phyloP scores from a whole-genome alignment of 2,888 invertebrate species.

The Dryadula phaetusa region DNA sequence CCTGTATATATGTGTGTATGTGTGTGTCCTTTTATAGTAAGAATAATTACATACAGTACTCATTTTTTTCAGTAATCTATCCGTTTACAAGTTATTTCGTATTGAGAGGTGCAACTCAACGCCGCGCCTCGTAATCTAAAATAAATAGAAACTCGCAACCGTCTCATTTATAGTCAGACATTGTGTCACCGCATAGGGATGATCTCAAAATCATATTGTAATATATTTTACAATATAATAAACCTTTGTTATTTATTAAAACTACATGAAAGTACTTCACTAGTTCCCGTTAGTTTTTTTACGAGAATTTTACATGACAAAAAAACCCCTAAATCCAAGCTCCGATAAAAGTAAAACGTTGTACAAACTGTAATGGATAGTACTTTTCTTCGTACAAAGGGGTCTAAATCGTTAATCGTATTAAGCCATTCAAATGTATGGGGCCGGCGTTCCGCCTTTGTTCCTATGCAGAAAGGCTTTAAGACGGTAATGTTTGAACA shows the following conservation, averaged over 20 bases:
- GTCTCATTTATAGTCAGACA: too few relatives aligned
- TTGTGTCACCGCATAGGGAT: too few relatives aligned
- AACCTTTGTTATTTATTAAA: background rate
- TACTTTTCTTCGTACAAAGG: conserved; percentile 32
- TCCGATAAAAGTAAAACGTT: conserved; percentile 24
- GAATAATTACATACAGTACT: too few relatives aligned
- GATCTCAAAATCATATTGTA: too few relatives aligned
- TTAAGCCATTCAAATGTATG: conserved; percentile 33
- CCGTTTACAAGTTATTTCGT: too few relatives aligned
- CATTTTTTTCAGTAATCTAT: too few relatives aligned
- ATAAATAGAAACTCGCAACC: too few relatives aligned
- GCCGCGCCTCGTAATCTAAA: too few relatives aligned
- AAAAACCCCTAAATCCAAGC: background rate
- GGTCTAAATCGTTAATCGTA: conserved; percentile 38
- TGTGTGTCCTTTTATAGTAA: too few relatives aligned
- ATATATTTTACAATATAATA: too few relatives aligned
- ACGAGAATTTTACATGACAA: conserved; percentile 5
- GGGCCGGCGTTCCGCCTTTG: conserved; percentile 28
- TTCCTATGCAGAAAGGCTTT: conserved; percentile 23
- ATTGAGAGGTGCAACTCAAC: too few relatives aligned
- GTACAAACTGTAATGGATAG: conserved; percentile 35
- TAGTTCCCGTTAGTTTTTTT: background rate
- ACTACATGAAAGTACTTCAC: background rate
- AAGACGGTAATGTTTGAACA: conserved; percentile 22
- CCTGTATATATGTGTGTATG: too few relatives aligned